phyloP scores from a whole-genome alignment of 2,797 vertebrate species.

The Chelonia mydas region DNA sequence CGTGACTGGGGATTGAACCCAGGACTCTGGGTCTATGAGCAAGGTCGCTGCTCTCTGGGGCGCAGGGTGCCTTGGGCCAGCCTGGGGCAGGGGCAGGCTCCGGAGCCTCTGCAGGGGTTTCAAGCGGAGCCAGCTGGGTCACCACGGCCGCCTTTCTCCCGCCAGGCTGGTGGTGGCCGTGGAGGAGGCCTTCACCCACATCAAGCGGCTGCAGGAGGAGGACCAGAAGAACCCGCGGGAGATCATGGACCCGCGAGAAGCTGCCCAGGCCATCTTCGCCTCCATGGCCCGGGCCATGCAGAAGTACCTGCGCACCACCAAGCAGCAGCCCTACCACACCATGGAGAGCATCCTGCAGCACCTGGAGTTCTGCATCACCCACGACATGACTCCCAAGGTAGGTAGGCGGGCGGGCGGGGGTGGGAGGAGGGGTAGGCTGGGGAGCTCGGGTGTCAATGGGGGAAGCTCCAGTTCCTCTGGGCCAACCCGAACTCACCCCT shows the following conservation, averaged over 20 bases:
- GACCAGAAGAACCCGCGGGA: conserved; percentile 92
- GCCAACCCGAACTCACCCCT: neutral
- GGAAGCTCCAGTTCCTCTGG: no score
- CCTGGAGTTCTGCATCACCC: conserved; percentile 96
- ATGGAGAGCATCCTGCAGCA: conserved; percentile 99
- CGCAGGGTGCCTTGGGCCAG: neutral
- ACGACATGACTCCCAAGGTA: conserved; percentile 98
- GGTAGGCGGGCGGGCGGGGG: fast-evolving
- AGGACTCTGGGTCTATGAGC: neutral
- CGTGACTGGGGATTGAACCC: neutral
- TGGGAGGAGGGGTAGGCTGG: neutral
- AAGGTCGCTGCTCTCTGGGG: no score
- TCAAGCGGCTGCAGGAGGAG: conserved; percentile 94
- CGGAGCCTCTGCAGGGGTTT: neutral
- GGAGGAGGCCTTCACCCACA: conserved; percentile 97
- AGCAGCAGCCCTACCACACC: conserved; percentile 97
- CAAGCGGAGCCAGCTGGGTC: neutral
- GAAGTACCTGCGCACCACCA: conserved; percentile 96
- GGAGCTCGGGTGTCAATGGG: neutral
- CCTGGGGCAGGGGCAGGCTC: neutral
- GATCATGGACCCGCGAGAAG: conserved; percentile 95
- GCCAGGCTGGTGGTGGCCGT: conserved; percentile 94
- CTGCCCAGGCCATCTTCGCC: conserved; percentile 96
- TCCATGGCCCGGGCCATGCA: conserved; percentile 98
- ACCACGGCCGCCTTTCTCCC: neutral